Evolutionary conservation across 2,797 vertebrate genomes (phyloP), one percentile per base, ranked within the genome.

Genomic region (Sebastes ruberrimus): DNA sequence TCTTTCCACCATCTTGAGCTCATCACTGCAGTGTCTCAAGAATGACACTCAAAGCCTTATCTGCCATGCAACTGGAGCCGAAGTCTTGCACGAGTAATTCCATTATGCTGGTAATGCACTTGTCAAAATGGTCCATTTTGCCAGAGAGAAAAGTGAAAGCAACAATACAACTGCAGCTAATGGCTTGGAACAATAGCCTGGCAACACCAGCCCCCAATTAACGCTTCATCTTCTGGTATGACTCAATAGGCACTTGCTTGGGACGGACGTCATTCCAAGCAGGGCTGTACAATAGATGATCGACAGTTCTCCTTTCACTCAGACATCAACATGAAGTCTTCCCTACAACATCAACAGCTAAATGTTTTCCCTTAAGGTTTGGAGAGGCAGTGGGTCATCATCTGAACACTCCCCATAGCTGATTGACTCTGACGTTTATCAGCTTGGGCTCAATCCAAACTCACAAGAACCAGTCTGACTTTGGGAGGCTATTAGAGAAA

Each of bases 151-250:
- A 80, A 60, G 22, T 73, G 62, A 72, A 62, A 71, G 33, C 59
- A 74, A 71, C 59, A 78, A 66, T 46, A 56, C 65, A 63, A 74
- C 69, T 65, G 71, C 68, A 57, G 61, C 66, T 76, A 69, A 65
- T 66, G 35, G 33, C 30, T 78, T 59, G 46, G n/a, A 86, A 84
- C 72, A 88, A 87, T 53, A 76, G 27, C 68, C 32, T 33, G 28
- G 33, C 59, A 81, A 84, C 61, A 76, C 4, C 72, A 65, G 61
- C 72, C 30, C 64, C 52, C 78, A 80, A 28, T 74, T 38, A 70
- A 52, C 25, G 20, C 78, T 81, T 52, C 28, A 75, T 81, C 75
- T 62, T 73, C 80, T 85, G 46, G 25, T 33, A 1, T 69, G 72
- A 86, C 68, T 88, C 81, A 86, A 46, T 23, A 67, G 38, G 22